Conservation (phyloP, 2,888 invertebrate genomes). For the Apoderus coryli region DNA sequence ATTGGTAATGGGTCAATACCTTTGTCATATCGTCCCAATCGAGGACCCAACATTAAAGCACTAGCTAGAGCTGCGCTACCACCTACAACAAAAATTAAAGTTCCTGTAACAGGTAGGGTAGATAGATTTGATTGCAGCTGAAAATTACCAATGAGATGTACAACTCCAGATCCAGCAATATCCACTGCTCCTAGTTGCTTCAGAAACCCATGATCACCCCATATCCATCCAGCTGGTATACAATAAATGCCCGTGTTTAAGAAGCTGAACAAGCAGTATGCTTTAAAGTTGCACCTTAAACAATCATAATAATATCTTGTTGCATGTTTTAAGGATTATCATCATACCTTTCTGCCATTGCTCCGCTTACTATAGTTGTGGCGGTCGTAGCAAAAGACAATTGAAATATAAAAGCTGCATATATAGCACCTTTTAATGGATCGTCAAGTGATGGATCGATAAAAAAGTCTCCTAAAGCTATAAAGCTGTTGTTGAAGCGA, state of each 20-base stretch:
- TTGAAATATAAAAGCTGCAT: slow-evolving; percentile 82
- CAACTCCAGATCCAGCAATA: slow-evolving; percentile 84
- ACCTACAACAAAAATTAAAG: too few species aligned
- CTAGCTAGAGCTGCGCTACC: slow-evolving; percentile 71
- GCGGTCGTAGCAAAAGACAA: slow-evolving; percentile 81
- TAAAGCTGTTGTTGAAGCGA: slow-evolving; percentile 58
- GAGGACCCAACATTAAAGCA: slow-evolving; percentile 78
- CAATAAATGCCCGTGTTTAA: slow-evolving; percentile 83
- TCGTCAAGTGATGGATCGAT: slow-evolving; percentile 62
- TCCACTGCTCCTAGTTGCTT: slow-evolving; percentile 75
- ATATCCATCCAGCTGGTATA: slow-evolving; percentile 87
- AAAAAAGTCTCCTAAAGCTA: slow-evolving; percentile 72
- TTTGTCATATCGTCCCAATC: slow-evolving; percentile 69
- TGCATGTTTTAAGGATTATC: not conserved
- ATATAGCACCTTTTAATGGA: slow-evolving; percentile 68
- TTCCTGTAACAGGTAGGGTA: too few species aligned
- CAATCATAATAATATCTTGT: not conserved
- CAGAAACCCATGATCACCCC: slow-evolving; percentile 80
- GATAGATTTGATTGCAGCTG: too few species aligned
- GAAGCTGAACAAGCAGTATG: slow-evolving; percentile 76
- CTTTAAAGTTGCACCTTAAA: slow-evolving; percentile 71
- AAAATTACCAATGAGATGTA: slow-evolving; percentile 68
- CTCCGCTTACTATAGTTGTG: slow-evolving; percentile 85
- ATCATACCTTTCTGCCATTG: slow-evolving; percentile 81
- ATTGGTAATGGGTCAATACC: slow-evolving; percentile 63